phyloP scores from a whole-genome alignment of 1,140 invertebrate genomes.

The Chymomyza costata region DNA sequence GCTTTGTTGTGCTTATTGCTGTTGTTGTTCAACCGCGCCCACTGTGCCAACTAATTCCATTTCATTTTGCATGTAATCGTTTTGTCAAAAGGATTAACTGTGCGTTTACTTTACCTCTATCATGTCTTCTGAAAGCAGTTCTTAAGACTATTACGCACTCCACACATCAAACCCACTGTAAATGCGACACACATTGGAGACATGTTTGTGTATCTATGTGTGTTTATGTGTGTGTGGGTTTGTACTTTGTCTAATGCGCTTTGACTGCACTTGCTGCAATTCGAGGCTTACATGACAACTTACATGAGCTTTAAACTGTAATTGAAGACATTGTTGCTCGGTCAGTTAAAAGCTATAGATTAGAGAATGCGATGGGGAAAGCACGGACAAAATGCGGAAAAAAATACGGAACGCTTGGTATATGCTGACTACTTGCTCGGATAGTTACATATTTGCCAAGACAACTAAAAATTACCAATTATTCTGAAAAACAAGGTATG shows the following conservation, averaged over 20 bases:
- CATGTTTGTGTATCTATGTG: too few species aligned
- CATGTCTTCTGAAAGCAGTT: slow-evolving; percentile 15
- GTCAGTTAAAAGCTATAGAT: too few species aligned
- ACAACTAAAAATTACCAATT: too few species aligned
- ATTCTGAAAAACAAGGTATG: too few species aligned
- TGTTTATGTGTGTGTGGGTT: slow-evolving; percentile 36
- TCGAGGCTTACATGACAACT: slow-evolving; percentile 57
- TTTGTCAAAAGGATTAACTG: slow-evolving; percentile 65
- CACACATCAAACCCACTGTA: too few species aligned
- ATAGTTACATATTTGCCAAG: too few species aligned
- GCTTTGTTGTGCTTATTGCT: slow-evolving; percentile 4
- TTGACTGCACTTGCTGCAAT: slow-evolving; percentile 49
- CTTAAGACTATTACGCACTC: too few species aligned
- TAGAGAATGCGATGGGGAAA: too few species aligned
- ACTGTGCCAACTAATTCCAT: slow-evolving; percentile 48
- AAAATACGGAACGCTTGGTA: too few species aligned
- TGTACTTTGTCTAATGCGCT: slow-evolving; percentile 53
- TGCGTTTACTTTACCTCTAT: background rate
- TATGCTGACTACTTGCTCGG: too few species aligned
- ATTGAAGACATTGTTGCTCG: slow-evolving; percentile 58
- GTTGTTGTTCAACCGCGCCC: slow-evolving; percentile 26
- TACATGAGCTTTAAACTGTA: slow-evolving; percentile 60
- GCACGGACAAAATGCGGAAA: too few species aligned
- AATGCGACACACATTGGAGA: slow-evolving; percentile 61
- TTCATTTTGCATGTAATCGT: slow-evolving; percentile 55